Percentiles rank a stretch among this genome's conserved stretches.
Conservation (phyloP, 53 echinoderm and acorn worm genomes). For the Echinometra lucunter region DNA sequence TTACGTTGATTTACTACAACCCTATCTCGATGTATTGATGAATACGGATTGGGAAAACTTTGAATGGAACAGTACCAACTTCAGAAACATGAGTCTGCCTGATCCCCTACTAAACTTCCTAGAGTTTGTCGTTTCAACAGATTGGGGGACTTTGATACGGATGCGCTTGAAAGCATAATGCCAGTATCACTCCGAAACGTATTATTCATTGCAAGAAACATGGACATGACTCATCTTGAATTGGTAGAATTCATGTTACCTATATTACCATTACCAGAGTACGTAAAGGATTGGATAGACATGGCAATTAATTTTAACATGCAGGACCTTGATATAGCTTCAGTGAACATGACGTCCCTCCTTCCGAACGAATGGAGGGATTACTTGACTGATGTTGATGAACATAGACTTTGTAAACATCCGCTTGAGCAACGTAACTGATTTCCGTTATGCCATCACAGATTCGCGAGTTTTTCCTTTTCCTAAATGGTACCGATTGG, state of each 20-base stretch:
- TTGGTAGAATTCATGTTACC: not conserved
- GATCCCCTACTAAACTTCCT: not conserved
- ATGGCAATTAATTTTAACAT: constrained; percentile 27
- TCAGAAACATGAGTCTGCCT: not conserved
- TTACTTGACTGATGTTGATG: constrained; percentile 46
- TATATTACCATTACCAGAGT: constrained; percentile 33
- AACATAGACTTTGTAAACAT: constrained; percentile 33
- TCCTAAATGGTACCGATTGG: constrained; percentile 49
- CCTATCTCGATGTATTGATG: not conserved
- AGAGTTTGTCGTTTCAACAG: not conserved
- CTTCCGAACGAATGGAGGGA: constrained; percentile 49
- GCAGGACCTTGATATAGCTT: not conserved
- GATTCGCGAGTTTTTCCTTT: constrained; percentile 28
- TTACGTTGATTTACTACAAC: not conserved
- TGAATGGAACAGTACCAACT: constrained; percentile 21
- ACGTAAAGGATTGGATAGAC: constrained; percentile 7
- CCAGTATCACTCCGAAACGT: not conserved
- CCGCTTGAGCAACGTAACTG: constrained; percentile 12
- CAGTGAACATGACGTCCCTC: constrained; percentile 49
- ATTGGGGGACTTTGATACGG: constrained; percentile 14
- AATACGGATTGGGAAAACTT: constrained; percentile 49
- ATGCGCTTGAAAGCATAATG: not conserved
- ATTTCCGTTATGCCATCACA: constrained; percentile 29
- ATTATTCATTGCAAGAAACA: not conserved
- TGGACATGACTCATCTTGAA: not conserved